Evolutionary conservation across 2,888 invertebrate genomes (phyloP).

Genomic region (Pollenia angustigena): DNA sequence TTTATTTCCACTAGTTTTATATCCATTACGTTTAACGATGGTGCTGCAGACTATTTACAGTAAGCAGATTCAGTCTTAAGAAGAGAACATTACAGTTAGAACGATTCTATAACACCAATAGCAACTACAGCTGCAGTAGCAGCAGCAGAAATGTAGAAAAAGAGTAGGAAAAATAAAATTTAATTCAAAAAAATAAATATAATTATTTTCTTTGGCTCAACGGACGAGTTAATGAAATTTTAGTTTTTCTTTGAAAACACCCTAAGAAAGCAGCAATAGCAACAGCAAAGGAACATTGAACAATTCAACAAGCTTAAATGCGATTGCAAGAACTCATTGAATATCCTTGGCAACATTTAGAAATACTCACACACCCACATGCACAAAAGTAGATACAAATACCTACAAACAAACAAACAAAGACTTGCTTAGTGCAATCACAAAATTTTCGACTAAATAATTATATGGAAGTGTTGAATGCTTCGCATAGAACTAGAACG

Average conservation of each 20-base stretch:
- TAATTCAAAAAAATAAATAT: slow-evolving; percentile 47
- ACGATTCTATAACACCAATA: slow-evolving; percentile 21
- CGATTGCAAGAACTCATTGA: slow-evolving; percentile 47
- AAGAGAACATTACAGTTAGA: slow-evolving; percentile 38
- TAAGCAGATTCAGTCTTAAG: slow-evolving; percentile 27
- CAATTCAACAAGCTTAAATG: slow-evolving; percentile 57
- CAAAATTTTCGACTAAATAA: slow-evolving; percentile 40
- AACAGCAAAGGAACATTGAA: slow-evolving; percentile 14
- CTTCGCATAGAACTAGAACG: neutral
- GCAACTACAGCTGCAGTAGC: neutral
- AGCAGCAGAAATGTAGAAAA: slow-evolving; percentile 1
- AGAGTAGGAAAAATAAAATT: neutral
- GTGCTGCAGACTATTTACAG: neutral
- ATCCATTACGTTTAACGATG: slow-evolving; percentile 41
- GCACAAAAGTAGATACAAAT: neutral
- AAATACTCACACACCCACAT: neutral
- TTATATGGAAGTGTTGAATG: slow-evolving; percentile 43
- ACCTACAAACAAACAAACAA: slow-evolving; percentile 13
- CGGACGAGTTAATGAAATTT: slow-evolving; percentile 71
- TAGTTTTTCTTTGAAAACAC: slow-evolving; percentile 59
- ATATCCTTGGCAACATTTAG: slow-evolving; percentile 50
- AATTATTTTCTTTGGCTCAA: slow-evolving; percentile 69
- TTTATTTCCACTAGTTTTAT: slow-evolving; percentile 38
- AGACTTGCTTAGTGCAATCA: slow-evolving; percentile 34
- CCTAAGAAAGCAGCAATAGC: slow-evolving; percentile 26